Evolutionary conservation across 1,140 invertebrate genomes (phyloP).

Genomic region (Drosophila neocordata): DNA sequence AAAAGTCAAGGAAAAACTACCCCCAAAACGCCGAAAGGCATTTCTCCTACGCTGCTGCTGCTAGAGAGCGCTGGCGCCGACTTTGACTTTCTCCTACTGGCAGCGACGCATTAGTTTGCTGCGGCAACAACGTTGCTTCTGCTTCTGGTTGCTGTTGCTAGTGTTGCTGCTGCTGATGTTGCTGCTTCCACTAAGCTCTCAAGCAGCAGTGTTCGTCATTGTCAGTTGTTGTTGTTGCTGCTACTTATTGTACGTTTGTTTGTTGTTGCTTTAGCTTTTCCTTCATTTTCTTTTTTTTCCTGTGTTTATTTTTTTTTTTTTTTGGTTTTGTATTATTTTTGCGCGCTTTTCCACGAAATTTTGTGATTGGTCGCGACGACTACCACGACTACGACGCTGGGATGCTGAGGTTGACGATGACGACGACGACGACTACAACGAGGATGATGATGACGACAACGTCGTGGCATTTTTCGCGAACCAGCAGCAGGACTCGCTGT

Average conservation of each 20-base stretch:
- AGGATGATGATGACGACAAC: conserved; percentile 52
- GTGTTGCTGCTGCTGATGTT: neutral
- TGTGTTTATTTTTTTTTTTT: conserved; percentile 66
- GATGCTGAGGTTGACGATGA: conserved; percentile 66
- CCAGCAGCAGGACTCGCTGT: conserved; percentile 51
- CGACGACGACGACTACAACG: conserved; percentile 60
- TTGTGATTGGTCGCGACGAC: conserved; percentile 77
- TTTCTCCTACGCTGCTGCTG: conserved; percentile 65
- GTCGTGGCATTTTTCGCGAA: conserved; percentile 61
- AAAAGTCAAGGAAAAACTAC: conserved; percentile 67
- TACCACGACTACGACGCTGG: conserved; percentile 42
- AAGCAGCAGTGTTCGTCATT: conserved; percentile 61
- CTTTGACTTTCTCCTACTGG: conserved; percentile 53
- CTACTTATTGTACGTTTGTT: conserved; percentile 46
- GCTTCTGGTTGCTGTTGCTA: neutral
- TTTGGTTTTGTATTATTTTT: conserved; percentile 60
- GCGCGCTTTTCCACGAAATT: conserved; percentile 81
- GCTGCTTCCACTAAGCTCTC: conserved; percentile 33
- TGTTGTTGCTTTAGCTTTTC: conserved; percentile 10
- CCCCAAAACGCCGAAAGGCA: conserved; percentile 36
- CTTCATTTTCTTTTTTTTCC: conserved; percentile 37
- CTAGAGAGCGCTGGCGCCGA: conserved; percentile 16
- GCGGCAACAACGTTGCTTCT: conserved; percentile 26
- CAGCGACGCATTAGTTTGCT: conserved; percentile 73
- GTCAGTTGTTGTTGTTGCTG: conserved; percentile 51